Evolutionary conservation across 2,797 vertebrate genomes (phyloP), one percentile per base, ranked within the genome.

Genomic region (Sebastes flavidus): DNA sequence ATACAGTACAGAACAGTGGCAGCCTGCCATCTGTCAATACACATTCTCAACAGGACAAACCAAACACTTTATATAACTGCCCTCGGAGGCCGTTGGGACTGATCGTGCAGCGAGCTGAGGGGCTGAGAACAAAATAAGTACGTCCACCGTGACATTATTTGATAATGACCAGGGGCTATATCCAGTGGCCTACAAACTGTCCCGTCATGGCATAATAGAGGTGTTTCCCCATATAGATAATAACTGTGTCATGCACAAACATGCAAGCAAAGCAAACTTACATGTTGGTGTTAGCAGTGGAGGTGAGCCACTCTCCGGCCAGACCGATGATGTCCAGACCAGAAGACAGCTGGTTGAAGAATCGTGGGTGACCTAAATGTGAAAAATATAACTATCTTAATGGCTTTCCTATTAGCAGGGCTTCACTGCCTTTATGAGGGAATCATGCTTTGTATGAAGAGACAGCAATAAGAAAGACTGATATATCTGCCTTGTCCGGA

Each of bases 241-340:
- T 4, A 65, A 14, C 2, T 24, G 42, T 42, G 36, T 52, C 38
- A 74, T n/a, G 42, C 20, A 82, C 22, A 69, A 46, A 20, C 30
- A 22, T 16, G 14, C 9, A 34, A 36, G 27, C 27, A 87, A 77
- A 36, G 36, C 12, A 36, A 36, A 88, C 98, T 97, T 94, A 99
- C 98, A 99, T 99, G 92, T 99, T 99, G 46, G 99, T 99, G 71
- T 99, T 99, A 12, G 99, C 99, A 2, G 98, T 98, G 22, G 99
- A 99, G 6, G 99, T 99, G 84, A 99, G 95, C 99, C 99, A 99
- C 92, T 99, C 98, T 18, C 98, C 99, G 1, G 98, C 98, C 93
- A 99, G 91, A 30, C 98, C 99, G 62, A 99, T 98, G 29, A 99
- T 97, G 91, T 99, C 99, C 91, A 99, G 89, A 56, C 99, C 99